These are phyloP conservation scores for Nesogale talazaci DNA, from an alignment of 2,113 vertebrate genomes.

Conservation along the genomic window DNA sequence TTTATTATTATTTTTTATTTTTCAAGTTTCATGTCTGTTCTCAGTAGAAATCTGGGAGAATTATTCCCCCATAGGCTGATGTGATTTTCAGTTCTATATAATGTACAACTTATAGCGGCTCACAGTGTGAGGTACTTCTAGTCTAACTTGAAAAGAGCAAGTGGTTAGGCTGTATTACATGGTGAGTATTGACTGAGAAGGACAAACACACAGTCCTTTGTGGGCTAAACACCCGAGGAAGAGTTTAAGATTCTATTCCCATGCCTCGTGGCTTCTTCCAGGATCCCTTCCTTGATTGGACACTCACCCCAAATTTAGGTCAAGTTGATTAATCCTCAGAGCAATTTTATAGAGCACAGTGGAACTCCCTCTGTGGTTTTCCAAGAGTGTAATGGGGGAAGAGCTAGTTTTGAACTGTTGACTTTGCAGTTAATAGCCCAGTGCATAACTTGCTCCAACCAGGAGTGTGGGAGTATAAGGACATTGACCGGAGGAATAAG, in stretches of 20 bases:
- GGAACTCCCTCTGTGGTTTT: too few relatives aligned
- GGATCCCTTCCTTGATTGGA: background rate
- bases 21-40: background rate
- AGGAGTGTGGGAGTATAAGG: background rate
- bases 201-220: conserved; percentile 10
- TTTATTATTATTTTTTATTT: too few relatives aligned
- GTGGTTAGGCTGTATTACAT: background rate
- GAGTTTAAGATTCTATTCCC: background rate
- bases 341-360: too few relatives aligned
- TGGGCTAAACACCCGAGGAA: conserved; percentile 14
- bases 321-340: too few relatives aligned
- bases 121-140: background rate
- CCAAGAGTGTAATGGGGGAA: too few relatives aligned
- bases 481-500: background rate
- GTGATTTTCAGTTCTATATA: conserved; percentile 27
- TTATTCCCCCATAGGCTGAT: background rate
- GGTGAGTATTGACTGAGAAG: conserved; percentile 48
- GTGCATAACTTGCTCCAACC: too few relatives aligned
- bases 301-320: background rate
- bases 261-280: background rate
- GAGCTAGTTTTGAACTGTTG: too few relatives aligned
- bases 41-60: background rate
- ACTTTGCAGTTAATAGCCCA: too few relatives aligned
- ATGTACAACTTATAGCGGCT: background rate
- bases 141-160: conserved; percentile 11